These are phyloP conservation scores for Heterocephalus glaber DNA, from an alignment of 2,113 vertebrate genomes.

Conservation along the genomic window DNA sequence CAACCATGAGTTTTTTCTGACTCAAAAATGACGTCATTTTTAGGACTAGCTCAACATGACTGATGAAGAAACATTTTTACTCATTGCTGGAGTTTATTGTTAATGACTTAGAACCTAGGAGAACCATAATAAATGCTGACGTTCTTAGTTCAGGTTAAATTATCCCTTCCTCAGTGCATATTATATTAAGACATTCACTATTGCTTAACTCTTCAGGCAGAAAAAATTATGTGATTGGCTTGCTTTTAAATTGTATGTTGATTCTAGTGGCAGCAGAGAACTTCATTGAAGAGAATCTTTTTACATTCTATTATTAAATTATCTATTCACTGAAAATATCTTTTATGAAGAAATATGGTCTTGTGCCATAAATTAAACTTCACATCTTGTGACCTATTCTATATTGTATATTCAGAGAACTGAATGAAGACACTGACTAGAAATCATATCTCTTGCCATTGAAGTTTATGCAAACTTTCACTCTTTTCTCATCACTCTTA, in stretches of 20 bases:
- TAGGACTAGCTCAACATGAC: not conserved
- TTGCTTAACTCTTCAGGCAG: not conserved
- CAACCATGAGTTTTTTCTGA: not conserved
- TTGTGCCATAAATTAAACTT: not conserved
- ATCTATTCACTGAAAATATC: not conserved
- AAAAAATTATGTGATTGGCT: not conserved
- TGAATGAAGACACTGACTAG: not conserved
- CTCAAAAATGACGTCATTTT: not conserved
- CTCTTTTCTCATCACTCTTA: not conserved
- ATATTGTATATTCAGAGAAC: not conserved
- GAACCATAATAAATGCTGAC: not conserved
- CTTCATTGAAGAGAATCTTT: not conserved
- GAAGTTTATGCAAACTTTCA: not conserved
- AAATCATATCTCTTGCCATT: not conserved
- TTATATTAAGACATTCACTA: not conserved
- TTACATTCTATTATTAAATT: not conserved
- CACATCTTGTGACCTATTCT: not conserved
- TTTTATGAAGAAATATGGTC: not conserved
- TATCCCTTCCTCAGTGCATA: not conserved
- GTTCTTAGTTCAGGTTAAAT: not conserved
- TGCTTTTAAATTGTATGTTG: not conserved
- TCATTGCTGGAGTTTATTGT: not conserved
- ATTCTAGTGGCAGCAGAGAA: not conserved
- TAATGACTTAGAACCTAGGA: not conserved
- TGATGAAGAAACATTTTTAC: not conserved